Conservation (phyloP, 2,797 vertebrate species). For the Sebastes melanostomus region DNA sequence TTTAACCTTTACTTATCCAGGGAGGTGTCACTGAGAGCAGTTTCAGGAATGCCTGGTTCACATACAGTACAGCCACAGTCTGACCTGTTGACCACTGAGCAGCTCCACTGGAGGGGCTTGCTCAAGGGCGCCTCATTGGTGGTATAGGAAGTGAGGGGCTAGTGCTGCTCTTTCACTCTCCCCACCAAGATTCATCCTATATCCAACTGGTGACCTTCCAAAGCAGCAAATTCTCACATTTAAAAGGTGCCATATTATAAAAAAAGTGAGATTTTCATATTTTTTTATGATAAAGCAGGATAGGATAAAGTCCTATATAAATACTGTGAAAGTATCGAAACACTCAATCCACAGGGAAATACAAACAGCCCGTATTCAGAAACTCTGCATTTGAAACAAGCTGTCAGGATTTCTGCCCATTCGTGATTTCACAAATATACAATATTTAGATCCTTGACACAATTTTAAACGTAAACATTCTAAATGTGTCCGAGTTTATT, state of each 20-base stretch:
- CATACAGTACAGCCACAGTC: not conserved
- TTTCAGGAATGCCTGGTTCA: not conserved
- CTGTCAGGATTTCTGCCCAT: too few species aligned
- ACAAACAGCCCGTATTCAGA: accelerated
- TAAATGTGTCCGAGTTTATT: too few species aligned
- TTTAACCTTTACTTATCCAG: not conserved
- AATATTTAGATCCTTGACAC: too few species aligned
- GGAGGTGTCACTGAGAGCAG: not conserved
- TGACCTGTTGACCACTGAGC: not conserved
- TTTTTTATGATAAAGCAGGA: too few species aligned
- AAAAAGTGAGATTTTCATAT: accelerated
- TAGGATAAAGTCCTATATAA: too few species aligned
- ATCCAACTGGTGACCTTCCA: not conserved
- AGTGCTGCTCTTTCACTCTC: not conserved
- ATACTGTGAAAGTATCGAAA: too few species aligned
- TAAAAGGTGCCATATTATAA: too few species aligned
- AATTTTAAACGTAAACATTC: too few species aligned
- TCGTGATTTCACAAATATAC: too few species aligned
- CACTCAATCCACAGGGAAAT: too few species aligned
- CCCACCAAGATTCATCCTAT: not conserved
- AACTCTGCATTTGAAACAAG: too few species aligned
- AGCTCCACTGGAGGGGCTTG: not conserved
- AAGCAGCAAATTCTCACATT: not conserved
- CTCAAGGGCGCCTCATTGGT: not conserved
- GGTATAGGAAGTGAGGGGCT: not conserved